Conservation (phyloP, 2,113 vertebrate genomes). For the Myxocyprinus asiaticus region DNA sequence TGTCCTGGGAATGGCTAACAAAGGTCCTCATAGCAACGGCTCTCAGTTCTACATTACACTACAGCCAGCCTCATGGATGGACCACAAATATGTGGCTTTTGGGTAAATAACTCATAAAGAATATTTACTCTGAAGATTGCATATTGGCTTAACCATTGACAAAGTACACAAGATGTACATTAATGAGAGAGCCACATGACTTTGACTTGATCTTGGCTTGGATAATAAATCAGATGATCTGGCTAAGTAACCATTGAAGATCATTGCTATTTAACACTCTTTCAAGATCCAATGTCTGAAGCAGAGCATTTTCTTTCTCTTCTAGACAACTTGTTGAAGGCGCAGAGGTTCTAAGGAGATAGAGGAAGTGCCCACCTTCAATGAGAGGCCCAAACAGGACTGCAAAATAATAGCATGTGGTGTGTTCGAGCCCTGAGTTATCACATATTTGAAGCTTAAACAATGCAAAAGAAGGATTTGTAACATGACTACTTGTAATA, state of each 20-base stretch:
- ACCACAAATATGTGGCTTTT: constrained; percentile 86
- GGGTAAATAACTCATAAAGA: constrained; percentile 76
- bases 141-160: neutral
- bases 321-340: constrained; percentile 84
- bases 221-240: no score
- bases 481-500: neutral
- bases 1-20: constrained; percentile 85
- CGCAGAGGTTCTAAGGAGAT: constrained; percentile 78
- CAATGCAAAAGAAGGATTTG: neutral
- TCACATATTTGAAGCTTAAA: neutral
- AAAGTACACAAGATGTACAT: no score
- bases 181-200: no score
- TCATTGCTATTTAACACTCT: neutral
- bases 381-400: constrained; percentile 77
- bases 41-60: constrained; percentile 91
- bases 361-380: constrained; percentile 75
- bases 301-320: constrained; percentile 33
- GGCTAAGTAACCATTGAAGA: no score
- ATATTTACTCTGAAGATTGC: neutral
- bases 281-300: neutral
- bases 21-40: constrained; percentile 83
- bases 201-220: no score
- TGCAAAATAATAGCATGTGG: constrained; percentile 81
- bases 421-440: constrained; percentile 61
- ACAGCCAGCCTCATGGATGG: constrained; percentile 81